Percentiles rank a stretch among this genome's conserved stretches.
Conservation (phyloP, 2,888 invertebrate genomes). For the Caprella mutica region DNA sequence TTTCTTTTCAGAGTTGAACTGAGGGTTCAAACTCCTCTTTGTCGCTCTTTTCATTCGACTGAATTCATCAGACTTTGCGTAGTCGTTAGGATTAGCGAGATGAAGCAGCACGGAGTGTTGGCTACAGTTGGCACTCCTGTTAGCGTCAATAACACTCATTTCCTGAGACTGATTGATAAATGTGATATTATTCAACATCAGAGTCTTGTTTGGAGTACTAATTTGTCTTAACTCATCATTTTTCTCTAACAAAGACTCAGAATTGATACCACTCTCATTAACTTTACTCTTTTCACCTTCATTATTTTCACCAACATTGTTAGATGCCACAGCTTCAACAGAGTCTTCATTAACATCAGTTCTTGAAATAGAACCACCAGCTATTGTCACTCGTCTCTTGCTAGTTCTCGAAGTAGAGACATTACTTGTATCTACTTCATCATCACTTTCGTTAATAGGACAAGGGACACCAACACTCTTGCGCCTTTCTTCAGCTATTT, state of each 20-base stretch:
- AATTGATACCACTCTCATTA: not conserved
- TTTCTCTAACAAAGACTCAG: not conserved
- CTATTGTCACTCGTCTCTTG: too few species aligned
- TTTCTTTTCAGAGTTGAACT: constrained; percentile 7
- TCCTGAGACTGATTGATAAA: constrained; percentile 27
- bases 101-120: constrained; percentile 16
- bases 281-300: not conserved
- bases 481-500: not conserved
- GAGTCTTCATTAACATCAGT: not conserved
- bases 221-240: constrained; percentile 1
- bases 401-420: too few species aligned
- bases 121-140: not conserved
- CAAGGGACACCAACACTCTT: too few species aligned
- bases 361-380: not conserved
- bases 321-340: not conserved
- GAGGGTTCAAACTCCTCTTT: constrained; percentile 3
- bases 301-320: not conserved
- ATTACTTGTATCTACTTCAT: not conserved
- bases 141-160: constrained; percentile 18
- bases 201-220: constrained; percentile 21
- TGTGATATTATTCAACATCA: constrained; percentile 26
- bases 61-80: constrained; percentile 25
- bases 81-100: constrained; percentile 20
- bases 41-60: constrained; percentile 15
- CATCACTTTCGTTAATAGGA: too few species aligned